A percentile compares a stretch with the other conserved stretches of the same genome.
Conservation (phyloP, 2,113 vertebrate species). For the Prochilodus magdalenae region DNA sequence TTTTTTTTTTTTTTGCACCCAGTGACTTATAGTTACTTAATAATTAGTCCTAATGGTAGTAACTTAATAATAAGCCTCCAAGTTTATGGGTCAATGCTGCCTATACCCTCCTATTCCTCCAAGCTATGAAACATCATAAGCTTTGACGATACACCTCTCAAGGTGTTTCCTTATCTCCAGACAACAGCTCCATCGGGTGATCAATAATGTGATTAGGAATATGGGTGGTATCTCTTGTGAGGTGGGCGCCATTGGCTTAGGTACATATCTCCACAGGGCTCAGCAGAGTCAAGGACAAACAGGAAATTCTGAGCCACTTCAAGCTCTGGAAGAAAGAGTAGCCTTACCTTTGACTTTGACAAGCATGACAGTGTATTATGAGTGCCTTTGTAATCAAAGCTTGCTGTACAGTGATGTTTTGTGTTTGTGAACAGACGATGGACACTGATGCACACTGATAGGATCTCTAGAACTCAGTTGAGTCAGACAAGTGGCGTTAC, state of each 20-base stretch:
- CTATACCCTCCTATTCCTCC: background rate
- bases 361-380: background rate
- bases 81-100: background rate
- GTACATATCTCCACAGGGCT: constrained; percentile 37
- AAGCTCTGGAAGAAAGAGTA: constrained; percentile 9
- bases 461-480: background rate
- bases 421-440: constrained; percentile 59
- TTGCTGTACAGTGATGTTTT: constrained; percentile 56
- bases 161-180: constrained; percentile 39
- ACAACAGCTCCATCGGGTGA: constrained; percentile 57
- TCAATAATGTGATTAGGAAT: constrained; percentile 77
- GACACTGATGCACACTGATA: constrained; percentile 38
- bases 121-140: constrained; percentile 36
- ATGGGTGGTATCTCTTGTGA: constrained; percentile 57
- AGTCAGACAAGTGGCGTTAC: background rate
- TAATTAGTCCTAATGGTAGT: background rate
- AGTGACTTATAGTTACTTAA: background rate
- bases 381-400: constrained; percentile 19
- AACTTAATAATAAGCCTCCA: background rate
- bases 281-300: constrained; percentile 46
- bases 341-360: constrained; percentile 41
- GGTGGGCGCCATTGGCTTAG: constrained; percentile 40
- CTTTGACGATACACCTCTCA: background rate
- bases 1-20: too few species aligned
- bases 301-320: background rate